Conservation (phyloP, 2,797 vertebrate species). For the Girardinus metallicus region DNA sequence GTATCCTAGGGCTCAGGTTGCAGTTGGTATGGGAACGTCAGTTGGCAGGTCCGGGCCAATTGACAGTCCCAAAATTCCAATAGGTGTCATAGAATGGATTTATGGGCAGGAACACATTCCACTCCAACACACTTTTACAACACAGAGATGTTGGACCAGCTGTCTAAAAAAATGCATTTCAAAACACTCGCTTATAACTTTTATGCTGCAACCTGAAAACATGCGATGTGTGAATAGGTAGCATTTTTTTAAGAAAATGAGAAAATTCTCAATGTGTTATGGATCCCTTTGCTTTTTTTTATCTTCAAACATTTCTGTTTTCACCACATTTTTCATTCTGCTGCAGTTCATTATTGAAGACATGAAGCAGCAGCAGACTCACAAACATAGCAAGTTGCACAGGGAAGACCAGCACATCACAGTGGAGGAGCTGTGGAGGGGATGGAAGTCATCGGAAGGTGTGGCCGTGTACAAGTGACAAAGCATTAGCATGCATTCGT, state of each 20-base stretch:
- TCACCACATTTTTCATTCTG: neutral
- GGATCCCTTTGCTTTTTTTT: neutral
- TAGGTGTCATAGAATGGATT: slow-evolving; percentile 64
- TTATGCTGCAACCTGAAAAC: slow-evolving; percentile 26
- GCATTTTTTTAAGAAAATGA: neutral
- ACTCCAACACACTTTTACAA: slow-evolving; percentile 39
- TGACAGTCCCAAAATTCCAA: slow-evolving; percentile 58
- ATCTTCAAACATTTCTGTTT: neutral
- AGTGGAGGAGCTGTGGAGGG: slow-evolving; percentile 95
- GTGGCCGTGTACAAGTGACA: slow-evolving; percentile 4
- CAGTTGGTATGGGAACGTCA: slow-evolving; percentile 63
- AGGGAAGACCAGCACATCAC: slow-evolving; percentile 98
- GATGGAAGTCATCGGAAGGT: slow-evolving; percentile 98
- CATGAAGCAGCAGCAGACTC: slow-evolving; percentile 93
- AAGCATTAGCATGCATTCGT: neutral
- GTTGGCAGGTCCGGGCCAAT: slow-evolving; percentile 45
- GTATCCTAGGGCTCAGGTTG: slow-evolving; percentile 68
- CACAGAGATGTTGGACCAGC: slow-evolving; percentile 14
- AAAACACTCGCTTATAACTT: slow-evolving; percentile 18
- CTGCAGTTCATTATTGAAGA: slow-evolving; percentile 95
- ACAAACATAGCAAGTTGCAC: slow-evolving; percentile 95
- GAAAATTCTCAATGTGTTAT: neutral
- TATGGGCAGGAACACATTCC: slow-evolving; percentile 73
- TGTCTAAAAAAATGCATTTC: slow-evolving; percentile 24
- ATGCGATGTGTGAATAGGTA: neutral